Conservation (phyloP, 2,113 vertebrate genomes). For the Nothoprocta perdicaria region DNA sequence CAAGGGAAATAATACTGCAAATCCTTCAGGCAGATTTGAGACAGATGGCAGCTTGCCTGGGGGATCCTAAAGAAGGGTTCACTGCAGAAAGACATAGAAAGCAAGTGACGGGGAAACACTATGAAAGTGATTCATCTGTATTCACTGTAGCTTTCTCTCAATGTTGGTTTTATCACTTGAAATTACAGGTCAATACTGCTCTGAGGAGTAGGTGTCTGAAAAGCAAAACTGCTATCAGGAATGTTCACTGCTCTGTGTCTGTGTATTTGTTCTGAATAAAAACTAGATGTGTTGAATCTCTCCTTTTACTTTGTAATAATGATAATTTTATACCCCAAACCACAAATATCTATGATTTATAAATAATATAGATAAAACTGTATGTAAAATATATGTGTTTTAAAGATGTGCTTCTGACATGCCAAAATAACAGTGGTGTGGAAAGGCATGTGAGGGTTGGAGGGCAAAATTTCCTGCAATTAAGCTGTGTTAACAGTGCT, state of each 20-base stretch:
- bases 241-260: conserved; percentile 19
- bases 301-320: background rate
- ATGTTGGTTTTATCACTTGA: conserved; percentile 38
- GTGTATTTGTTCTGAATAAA: conserved; percentile 18
- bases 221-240: conserved; percentile 15
- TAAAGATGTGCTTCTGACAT: background rate
- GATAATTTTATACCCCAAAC: background rate
- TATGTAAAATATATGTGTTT: background rate
- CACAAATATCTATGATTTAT: background rate
- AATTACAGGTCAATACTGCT: conserved; percentile 35
- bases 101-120: accelerated
- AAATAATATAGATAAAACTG: no score
- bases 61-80: background rate
- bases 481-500: conserved; percentile 20
- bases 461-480: conserved; percentile 30
- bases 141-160: background rate
- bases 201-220: background rate
- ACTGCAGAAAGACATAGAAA: background rate
- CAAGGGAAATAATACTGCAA: background rate
- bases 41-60: background rate
- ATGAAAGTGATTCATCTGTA: background rate
- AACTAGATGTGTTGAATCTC: conserved; percentile 11
- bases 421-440: background rate
- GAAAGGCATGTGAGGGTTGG: background rate
- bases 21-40: background rate